Conservation (phyloP, 2,113 vertebrate genomes). For the Rhinoderma darwinii region DNA sequence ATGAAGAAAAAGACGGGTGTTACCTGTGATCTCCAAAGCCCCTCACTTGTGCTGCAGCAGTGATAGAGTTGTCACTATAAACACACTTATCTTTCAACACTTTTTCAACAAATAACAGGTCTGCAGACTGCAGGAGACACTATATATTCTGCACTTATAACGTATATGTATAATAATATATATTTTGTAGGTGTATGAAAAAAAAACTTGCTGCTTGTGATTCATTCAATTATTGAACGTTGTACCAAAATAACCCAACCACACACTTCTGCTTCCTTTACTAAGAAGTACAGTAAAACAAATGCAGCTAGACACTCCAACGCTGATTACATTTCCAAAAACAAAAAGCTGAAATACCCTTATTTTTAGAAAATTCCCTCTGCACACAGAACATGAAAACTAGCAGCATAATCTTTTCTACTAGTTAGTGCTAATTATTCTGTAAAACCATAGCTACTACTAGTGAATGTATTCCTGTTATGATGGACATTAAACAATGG, state of each 20-base stretch:
- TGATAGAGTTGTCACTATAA: neutral
- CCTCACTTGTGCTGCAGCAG: too few species aligned
- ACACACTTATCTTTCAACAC: neutral
- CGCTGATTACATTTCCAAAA: neutral
- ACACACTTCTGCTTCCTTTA: slow-evolving; percentile 43
- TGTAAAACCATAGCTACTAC: neutral
- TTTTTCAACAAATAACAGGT: neutral
- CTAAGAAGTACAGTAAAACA: neutral
- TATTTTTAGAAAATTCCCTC: neutral
- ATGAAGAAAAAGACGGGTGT: too few species aligned
- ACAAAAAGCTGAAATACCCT: neutral
- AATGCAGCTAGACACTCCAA: neutral
- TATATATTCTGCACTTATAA: neutral
- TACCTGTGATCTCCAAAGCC: neutral
- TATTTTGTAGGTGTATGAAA: neutral
- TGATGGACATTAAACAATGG: neutral
- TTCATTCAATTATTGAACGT: neutral
- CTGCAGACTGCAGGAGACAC: neutral
- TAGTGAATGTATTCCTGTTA: neutral
- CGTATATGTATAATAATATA: neutral
- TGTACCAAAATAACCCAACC: slow-evolving; percentile 37
- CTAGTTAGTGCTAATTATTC: neutral
- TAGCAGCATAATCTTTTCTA: neutral
- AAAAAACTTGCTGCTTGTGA: neutral
- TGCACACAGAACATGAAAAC: neutral